phyloP scores from a whole-genome alignment of 2,888 invertebrate species.

The Parelbella ahira region DNA sequence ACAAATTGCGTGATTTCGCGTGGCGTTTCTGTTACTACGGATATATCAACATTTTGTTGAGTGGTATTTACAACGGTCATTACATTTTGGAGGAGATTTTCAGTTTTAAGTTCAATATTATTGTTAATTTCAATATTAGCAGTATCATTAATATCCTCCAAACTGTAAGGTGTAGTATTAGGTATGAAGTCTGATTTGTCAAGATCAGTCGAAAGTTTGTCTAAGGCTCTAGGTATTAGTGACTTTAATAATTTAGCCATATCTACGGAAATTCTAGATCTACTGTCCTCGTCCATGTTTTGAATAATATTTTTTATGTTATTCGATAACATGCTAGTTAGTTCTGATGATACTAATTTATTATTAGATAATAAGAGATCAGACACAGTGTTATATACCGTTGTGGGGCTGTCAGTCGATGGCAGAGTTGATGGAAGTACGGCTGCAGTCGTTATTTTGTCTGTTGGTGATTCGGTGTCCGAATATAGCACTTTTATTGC shows the following conservation, averaged over 20 bases:
- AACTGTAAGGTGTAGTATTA: slow-evolving; percentile 73
- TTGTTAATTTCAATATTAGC: slow-evolving; percentile 54
- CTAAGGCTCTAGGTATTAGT: slow-evolving; percentile 72
- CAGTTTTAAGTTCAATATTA: slow-evolving; percentile 31
- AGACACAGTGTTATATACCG: slow-evolving; percentile 75
- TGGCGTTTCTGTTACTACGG: slow-evolving; percentile 27
- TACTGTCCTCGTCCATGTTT: slow-evolving; percentile 69
- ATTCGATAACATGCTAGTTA: slow-evolving; percentile 78
- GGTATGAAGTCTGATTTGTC: slow-evolving; percentile 56
- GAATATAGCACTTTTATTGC: slow-evolving; percentile 73
- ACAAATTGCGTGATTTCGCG: slow-evolving; percentile 45
- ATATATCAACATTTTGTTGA: slow-evolving; percentile 40
- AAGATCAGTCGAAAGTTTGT: slow-evolving; percentile 51
- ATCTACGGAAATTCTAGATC: slow-evolving; percentile 73
- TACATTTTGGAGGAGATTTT: slow-evolving; percentile 60
- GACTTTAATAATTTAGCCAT: slow-evolving; percentile 73
- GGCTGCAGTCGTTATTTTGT: slow-evolving; percentile 63
- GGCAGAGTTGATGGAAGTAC: slow-evolving; percentile 55
- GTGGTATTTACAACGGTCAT: slow-evolving; percentile 59
- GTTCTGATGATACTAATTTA: slow-evolving; percentile 71
- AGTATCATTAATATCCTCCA: slow-evolving; percentile 72
- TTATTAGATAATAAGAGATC: slow-evolving; percentile 73
- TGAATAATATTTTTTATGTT: slow-evolving; percentile 67
- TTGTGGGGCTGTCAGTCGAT: slow-evolving; percentile 68
- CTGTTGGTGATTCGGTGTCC: slow-evolving; percentile 64